Evolutionary conservation across 2,888 invertebrate genomes (phyloP), one percentile per base, ranked within the genome.

Genomic region (Chrysina gloriosa): DNA sequence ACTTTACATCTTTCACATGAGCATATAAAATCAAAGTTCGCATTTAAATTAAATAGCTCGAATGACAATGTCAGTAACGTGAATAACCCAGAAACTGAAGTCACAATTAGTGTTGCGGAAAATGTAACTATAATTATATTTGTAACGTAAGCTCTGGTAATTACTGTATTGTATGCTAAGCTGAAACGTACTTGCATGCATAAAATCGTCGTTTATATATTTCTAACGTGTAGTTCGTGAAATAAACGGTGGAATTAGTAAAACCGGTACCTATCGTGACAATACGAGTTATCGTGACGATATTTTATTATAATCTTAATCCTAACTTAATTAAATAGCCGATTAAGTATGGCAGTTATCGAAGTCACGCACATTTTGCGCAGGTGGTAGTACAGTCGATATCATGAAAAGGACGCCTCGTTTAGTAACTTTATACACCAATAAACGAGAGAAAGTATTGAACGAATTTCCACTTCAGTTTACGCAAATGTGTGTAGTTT

Each of bases 321-420:
- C 79, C 80, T 80, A 80, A 81, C 80, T 81, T 81, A 81, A 81
- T 81, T 81, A 80, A 81, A 81, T 80, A 80, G 80, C 77, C 78
- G 80, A 77, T 76, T 74, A 74, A 73, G 71, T 67, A 73, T 73
- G 70, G 74, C 73, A 72, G 74, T 74, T 72, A 73, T 71, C 58
- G 58, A 27, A 73, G 76, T 75, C 76, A 76, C 76, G 76, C 76
- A 75, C 72, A 36, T 39, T 31, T 34, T 14, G 21, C 7, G 14
- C 27, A 7, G 29, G 16, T 21, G n/a, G 29, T 19, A 27, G 52
- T 63, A 67, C 66, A 56, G 54, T 56, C 47, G 66, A n/a, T 47
- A 31, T 21, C 54, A 56, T 66, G 58, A 66, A 58, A 66, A 16
- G 19, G 34, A 48, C 48, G 27, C 52, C 23, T 16, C 29, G 36